Base-by-base conservation (phyloP, 2,113 vertebrate species). In the Prolemur simus region DNA sequence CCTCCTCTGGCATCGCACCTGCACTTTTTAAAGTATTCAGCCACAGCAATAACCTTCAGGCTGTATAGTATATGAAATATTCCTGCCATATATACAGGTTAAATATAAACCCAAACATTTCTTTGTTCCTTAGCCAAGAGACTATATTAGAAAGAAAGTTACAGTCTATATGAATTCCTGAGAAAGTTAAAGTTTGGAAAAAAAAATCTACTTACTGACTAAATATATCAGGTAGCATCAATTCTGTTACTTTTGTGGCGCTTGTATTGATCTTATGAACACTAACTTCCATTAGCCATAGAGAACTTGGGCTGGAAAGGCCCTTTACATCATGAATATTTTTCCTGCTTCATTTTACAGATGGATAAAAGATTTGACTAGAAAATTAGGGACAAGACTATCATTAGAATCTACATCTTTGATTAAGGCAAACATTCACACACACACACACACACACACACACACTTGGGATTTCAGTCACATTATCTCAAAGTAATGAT, bases 21-120 rank as follows among this genome's bases (percentile, higher is more conserved):
- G 85, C 5, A 63, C 20, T 82, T 91, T 47, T 74, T 54, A 34
- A 89, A 94, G n/a, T 20, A 92, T 58, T 60, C 4, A 56, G 20
- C 17, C 54, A 78, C 1, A 78, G 54, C 47, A 47, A 25, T 83
- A 80, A 32, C 39, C 60, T 94, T 78, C 20, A 78, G 71, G 47
- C 71, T 87, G 17, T 47, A 45, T 1, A 78, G 25, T 42, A 91
- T 74, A 91, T 95, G 63, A 91, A 93, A 95, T 56, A 82, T 58
- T 8, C 39, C 14, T 77, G 58, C 58, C 32, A 71, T 13, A 69
- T 29, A 80, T 20, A 49, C 39, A 80, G n/a, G 42, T 87, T 81
- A 84, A 64, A 56, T 32, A 88, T 45, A 90, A 94, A 91, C 29
- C 12, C 14, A 95, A 87, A 92, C 45, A 52, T 87, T 93, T 80